phyloP scores from a whole-genome alignment of 92 coral and sea anemone genomes.

The Isaurus tuberculatus region DNA sequence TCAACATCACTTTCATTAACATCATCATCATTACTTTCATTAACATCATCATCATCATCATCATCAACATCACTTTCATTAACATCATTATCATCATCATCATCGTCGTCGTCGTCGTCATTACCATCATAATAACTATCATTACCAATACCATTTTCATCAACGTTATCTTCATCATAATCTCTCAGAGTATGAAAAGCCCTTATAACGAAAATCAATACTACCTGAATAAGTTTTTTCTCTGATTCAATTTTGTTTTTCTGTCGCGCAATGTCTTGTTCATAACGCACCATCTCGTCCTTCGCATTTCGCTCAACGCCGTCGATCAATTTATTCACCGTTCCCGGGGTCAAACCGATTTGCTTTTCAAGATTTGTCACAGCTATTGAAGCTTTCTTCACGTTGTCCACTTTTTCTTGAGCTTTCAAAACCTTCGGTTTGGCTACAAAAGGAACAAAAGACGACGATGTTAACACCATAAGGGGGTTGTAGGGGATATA shows the following conservation, averaged over 20 bases:
- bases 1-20: no score
- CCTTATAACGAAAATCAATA: no score
- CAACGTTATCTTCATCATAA: no score
- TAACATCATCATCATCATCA: no score
- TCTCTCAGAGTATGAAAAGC: no score
- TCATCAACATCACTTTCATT: no score
- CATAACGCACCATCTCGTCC: conserved; percentile 23
- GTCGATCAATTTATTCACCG: conserved; percentile 28
- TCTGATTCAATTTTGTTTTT: conserved; percentile 36
- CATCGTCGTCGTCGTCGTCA: no score
- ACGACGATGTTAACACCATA: no score
- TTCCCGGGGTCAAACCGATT: conserved; percentile 40
- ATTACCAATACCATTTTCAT: no score
- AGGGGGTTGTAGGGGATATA: background rate
- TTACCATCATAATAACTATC: no score
- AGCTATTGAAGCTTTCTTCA: conserved; percentile 39
- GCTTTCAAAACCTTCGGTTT: conserved; percentile 22
- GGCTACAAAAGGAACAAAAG: background rate
- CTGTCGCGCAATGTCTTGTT: conserved; percentile 28
- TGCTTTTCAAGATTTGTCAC: conserved; percentile 20
- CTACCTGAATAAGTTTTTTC: conserved; percentile 49
- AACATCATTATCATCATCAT: no score
- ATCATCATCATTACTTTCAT: no score
- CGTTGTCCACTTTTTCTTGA: conserved; percentile 14
- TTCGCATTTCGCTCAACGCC: conserved; percentile 30